Percentiles rank a stretch among this genome's conserved stretches.
These are phyloP conservation scores for Polylopha cassiicola DNA, from an alignment of 2,888 invertebrate genomes.

Conservation along the genomic window DNA sequence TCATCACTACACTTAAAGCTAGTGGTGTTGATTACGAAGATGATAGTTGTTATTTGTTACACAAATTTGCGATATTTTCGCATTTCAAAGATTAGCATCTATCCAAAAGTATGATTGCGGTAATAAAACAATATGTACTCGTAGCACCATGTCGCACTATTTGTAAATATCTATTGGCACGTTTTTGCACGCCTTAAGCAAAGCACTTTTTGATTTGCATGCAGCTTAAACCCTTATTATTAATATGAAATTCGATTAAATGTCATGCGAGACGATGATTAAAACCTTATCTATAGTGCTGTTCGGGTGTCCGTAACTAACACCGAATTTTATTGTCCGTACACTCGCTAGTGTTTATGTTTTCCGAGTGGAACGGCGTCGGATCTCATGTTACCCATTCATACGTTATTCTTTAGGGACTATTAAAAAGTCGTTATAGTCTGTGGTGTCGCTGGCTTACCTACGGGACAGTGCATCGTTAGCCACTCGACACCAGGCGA, in stretches of 20 bases:
- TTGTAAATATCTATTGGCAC: too few species aligned
- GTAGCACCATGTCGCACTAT: too few species aligned
- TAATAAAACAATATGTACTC: too few species aligned
- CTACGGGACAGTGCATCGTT: slow-evolving; percentile 74
- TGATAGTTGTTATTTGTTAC: too few species aligned
- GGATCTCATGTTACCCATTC: slow-evolving; percentile 72
- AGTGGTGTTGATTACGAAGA: too few species aligned
- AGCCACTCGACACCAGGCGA: slow-evolving; percentile 68
- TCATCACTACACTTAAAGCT: too few species aligned
- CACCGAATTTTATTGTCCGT: slow-evolving; percentile 62
- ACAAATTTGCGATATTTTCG: too few species aligned
- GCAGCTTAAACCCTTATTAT: too few species aligned
- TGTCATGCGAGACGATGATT: slow-evolving; percentile 16
- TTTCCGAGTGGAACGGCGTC: slow-evolving; percentile 51
- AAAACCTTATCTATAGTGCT: slow-evolving; percentile 22
- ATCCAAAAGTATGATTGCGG: too few species aligned
- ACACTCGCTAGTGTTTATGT: slow-evolving; percentile 64
- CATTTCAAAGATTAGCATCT: too few species aligned
- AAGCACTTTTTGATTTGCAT: too few species aligned
- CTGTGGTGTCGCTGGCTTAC: slow-evolving; percentile 50
- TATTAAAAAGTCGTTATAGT: slow-evolving; percentile 71
- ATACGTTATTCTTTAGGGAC: slow-evolving; percentile 66
- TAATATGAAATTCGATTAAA: slow-evolving; percentile 18
- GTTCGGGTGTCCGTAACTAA: slow-evolving; percentile 43
- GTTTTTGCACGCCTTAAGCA: too few species aligned